A percentile compares a stretch with the other conserved stretches of the same genome.
Evolutionary conservation across 2,113 vertebrate species (phyloP).

Genomic region (Coracopsis vasa): DNA sequence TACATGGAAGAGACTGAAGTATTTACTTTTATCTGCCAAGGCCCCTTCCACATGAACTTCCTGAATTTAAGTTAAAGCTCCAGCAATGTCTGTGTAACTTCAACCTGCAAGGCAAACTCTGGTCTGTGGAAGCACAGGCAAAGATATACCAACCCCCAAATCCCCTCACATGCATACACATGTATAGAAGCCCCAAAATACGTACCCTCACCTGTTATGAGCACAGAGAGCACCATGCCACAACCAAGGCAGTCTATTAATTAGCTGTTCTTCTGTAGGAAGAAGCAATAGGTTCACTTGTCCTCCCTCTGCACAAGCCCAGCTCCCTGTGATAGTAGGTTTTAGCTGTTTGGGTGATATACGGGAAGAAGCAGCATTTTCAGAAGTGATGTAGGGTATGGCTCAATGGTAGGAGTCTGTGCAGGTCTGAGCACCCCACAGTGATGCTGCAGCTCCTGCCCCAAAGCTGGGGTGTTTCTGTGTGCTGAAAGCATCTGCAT

Average conservation of each 20-base stretch:
- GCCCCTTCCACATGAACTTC: background rate
- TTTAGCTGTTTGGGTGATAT: background rate
- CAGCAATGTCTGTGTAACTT: background rate
- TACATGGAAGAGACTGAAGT: background rate
- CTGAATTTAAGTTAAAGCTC: background rate
- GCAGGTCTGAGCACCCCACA: rapidly evolving
- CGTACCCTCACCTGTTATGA: background rate
- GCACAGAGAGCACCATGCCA: background rate
- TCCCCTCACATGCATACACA: background rate
- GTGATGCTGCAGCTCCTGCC: background rate
- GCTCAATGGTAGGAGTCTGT: background rate
- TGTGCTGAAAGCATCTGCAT: background rate
- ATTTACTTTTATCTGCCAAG: background rate
- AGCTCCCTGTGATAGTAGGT: rapidly evolving
- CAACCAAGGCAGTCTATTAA: background rate
- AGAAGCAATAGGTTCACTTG: background rate
- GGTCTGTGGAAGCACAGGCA: background rate
- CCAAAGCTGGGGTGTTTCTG: background rate
- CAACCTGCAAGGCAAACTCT: background rate
- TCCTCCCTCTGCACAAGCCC: background rate
- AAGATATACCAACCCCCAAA: background rate
- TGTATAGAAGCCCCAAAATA: background rate
- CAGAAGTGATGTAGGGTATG: background rate
- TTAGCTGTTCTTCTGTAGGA: background rate
- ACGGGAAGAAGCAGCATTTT: background rate